Conservation (phyloP, 2,888 invertebrate genomes). For the Melangyna quadrimaculata region DNA sequence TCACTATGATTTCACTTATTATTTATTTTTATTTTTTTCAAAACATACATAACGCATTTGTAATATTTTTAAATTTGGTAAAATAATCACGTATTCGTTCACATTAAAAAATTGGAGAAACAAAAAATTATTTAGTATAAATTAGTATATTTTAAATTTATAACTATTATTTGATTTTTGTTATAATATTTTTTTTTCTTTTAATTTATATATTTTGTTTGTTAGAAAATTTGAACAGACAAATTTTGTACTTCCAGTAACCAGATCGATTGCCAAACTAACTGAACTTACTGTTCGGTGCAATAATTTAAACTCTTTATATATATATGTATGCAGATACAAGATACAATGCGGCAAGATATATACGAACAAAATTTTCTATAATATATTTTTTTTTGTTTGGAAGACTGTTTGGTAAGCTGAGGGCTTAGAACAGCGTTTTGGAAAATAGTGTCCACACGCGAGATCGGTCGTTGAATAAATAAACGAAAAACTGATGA, state of each 20-base stretch:
- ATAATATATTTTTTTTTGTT: conserved; percentile 8
- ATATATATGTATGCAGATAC: neutral
- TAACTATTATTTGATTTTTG: neutral
- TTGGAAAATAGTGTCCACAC: conserved; percentile 80
- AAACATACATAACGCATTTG: conserved; percentile 14
- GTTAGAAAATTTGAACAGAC: conserved; percentile 16
- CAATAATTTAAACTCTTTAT: conserved; percentile 62
- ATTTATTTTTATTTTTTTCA: conserved; percentile 16
- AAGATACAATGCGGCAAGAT: conserved; percentile 55
- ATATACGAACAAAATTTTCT: conserved; percentile 15
- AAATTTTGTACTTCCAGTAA: conserved; percentile 57
- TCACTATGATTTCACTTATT: conserved; percentile 35
- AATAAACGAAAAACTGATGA: conserved; percentile 78
- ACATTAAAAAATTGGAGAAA: conserved; percentile 33
- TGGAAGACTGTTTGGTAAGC: conserved; percentile 54
- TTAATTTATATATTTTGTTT: neutral
- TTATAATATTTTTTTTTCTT: neutral
- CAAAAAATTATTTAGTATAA: neutral
- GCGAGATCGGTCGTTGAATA: conserved; percentile 81
- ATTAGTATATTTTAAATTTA: neutral
- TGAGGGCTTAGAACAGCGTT: conserved; percentile 67
- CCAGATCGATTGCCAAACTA: conserved; percentile 67
- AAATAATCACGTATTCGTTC: conserved; percentile 55
- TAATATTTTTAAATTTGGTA: conserved; percentile 39
- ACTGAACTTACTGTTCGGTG: conserved; percentile 55